These are phyloP conservation scores for Trichogramma pretiosum DNA, from an alignment of 1,140 invertebrate genomes.

Conservation along the genomic window DNA sequence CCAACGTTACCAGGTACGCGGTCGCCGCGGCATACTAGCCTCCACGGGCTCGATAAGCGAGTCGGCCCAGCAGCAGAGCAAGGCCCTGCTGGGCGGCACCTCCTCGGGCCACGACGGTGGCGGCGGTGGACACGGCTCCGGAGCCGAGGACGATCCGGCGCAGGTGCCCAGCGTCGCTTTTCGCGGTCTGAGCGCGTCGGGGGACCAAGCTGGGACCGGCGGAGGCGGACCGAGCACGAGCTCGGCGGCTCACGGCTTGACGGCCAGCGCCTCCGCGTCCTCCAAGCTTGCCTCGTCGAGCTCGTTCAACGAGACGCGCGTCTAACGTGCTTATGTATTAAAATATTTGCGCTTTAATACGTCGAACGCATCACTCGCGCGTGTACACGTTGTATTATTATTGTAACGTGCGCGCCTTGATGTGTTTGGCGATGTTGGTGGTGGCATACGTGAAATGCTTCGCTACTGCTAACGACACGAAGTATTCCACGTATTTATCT, in stretches of 20 bases:
- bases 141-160: conserved; percentile 26
- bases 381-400: conserved; percentile 1
- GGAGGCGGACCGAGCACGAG: no score
- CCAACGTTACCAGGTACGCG: conserved; percentile 77
- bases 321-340: no score
- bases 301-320: conserved; percentile 42
- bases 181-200: conserved; percentile 37
- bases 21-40: conserved; percentile 42
- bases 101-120: conserved; percentile 1
- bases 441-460: no score
- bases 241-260: not conserved
- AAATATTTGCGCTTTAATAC: no score
- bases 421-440: no score
- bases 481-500: no score
- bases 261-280: conserved; percentile 18
- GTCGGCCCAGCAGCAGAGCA: not conserved
- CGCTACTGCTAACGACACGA: no score
- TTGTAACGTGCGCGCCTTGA: no score
- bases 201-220: no score
- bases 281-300: conserved; percentile 30
- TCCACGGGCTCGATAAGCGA: conserved; percentile 41
- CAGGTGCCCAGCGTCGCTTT: conserved; percentile 41
- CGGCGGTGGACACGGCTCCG: not conserved
- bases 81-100: not conserved
- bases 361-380: no score